phyloP scores from a whole-genome alignment of 2,113 vertebrate genomes.

The Castor canadensis region DNA sequence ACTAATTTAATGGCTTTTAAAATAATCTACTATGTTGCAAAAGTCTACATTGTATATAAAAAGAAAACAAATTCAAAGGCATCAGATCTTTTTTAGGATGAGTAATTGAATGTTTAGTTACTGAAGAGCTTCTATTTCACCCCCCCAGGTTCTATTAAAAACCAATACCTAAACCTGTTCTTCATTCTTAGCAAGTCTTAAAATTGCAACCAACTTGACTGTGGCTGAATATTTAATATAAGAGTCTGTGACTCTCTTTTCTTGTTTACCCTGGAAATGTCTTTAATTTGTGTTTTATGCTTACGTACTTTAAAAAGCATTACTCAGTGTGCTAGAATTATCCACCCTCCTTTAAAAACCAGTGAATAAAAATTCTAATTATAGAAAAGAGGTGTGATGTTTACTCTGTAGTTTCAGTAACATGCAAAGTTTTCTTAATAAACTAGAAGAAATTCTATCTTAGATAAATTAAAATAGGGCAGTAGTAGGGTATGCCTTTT shows the following conservation, averaged over 20 bases:
- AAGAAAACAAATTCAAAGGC: slow-evolving; percentile 66
- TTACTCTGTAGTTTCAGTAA: slow-evolving; percentile 68
- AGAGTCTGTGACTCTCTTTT: neutral
- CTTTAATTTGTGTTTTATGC: slow-evolving; percentile 42
- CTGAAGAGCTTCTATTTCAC: slow-evolving; percentile 50
- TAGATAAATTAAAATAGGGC: slow-evolving; percentile 80
- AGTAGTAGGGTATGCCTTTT: slow-evolving; percentile 77
- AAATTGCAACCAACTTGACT: neutral
- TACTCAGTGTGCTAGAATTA: slow-evolving; percentile 12
- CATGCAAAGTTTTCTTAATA: slow-evolving; percentile 82
- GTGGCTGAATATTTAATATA: slow-evolving; percentile 13
- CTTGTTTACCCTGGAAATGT: slow-evolving; percentile 18
- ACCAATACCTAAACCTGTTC: neutral
- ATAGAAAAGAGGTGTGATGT: slow-evolving; percentile 32
- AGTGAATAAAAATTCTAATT: slow-evolving; percentile 49
- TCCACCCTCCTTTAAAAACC: neutral
- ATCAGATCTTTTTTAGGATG: neutral
- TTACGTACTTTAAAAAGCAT: slow-evolving; percentile 2
- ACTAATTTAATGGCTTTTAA: slow-evolving; percentile 53
- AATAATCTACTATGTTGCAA: slow-evolving; percentile 53
- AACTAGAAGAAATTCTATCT: slow-evolving; percentile 80
- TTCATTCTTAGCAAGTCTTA: neutral
- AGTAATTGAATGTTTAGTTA: slow-evolving; percentile 4
- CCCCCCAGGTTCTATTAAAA: slow-evolving; percentile 31
- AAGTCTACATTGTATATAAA: slow-evolving; percentile 44